A percentile compares a stretch with the other conserved stretches of the same genome.
phyloP scores from a whole-genome alignment of 2,888 invertebrate genomes.

The Morpho deidamia region DNA sequence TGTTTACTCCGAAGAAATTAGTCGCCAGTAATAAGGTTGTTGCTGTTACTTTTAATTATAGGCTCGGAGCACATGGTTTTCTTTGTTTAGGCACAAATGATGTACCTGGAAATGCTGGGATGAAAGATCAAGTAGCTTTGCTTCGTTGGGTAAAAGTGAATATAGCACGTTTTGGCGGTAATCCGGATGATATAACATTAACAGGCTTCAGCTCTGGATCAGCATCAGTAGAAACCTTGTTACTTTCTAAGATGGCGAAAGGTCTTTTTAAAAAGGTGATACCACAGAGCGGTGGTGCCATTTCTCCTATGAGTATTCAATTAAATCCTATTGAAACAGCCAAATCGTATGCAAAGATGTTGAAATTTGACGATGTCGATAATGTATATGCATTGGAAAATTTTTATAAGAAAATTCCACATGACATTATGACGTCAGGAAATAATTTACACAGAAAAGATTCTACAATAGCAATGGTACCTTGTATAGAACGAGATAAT shows the following conservation, averaged over 20 bases:
- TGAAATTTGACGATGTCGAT: conserved; percentile 35
- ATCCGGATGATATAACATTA: conserved; percentile 41
- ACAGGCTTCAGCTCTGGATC: conserved; percentile 49
- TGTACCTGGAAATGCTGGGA: conserved; percentile 38
- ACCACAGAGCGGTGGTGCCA: conserved; percentile 41
- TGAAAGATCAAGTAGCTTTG: conserved; percentile 40
- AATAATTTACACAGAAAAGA: conserved; percentile 29
- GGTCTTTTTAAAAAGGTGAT: conserved; percentile 49
- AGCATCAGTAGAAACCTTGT: conserved; percentile 41
- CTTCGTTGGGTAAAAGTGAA: conserved; percentile 39
- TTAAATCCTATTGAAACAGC: conserved; percentile 41
- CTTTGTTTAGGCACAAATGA: conserved; percentile 35
- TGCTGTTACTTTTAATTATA: conserved; percentile 47
- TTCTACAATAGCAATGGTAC: conserved; percentile 37
- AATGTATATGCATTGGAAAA: conserved; percentile 27
- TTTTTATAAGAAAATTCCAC: neutral
- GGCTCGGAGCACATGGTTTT: conserved; percentile 38
- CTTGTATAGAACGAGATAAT: conserved; percentile 38
- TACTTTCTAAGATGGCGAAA: conserved; percentile 39
- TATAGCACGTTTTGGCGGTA: conserved; percentile 38
- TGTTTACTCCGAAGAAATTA: conserved; percentile 32
- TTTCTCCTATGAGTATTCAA: conserved; percentile 36
- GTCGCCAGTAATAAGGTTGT: conserved; percentile 36
- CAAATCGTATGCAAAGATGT: conserved; percentile 33
- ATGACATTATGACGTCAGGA: conserved; percentile 22